Percentiles rank a stretch among this genome's conserved stretches.
Conservation (phyloP, 2,113 vertebrate genomes). For the Cyanoramphus novaezelandiae region DNA sequence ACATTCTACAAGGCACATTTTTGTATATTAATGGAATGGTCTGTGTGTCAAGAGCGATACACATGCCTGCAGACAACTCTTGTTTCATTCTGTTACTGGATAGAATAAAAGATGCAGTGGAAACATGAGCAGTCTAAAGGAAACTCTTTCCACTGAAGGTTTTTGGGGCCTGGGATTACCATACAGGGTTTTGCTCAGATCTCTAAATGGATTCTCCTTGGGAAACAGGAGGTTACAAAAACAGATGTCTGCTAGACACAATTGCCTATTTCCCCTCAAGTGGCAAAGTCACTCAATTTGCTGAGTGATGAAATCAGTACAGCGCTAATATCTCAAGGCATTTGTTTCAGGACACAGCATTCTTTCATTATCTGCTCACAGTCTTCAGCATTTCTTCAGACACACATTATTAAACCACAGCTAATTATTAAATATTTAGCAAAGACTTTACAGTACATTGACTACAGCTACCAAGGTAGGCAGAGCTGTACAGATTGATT, state of each 20-base stretch:
- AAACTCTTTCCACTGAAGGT: slow-evolving; percentile 57
- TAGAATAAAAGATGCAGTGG: slow-evolving; percentile 45
- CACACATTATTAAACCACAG: slow-evolving; percentile 32
- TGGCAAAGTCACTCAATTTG: not conserved
- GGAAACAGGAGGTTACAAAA: slow-evolving; percentile 48
- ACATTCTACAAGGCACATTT: not conserved
- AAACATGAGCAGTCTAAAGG: slow-evolving; percentile 58
- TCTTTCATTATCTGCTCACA: slow-evolving; percentile 28
- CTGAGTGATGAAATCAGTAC: not conserved
- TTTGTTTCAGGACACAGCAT: not conserved
- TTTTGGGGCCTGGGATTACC: not conserved
- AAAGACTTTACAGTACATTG: not conserved
- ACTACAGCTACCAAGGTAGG: not conserved
- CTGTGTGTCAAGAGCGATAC: not conserved
- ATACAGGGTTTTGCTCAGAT: not conserved
- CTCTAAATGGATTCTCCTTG: slow-evolving; percentile 40
- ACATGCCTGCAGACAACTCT: not conserved
- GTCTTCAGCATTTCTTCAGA: slow-evolving; percentile 38
- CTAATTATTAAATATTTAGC: slow-evolving; percentile 59
- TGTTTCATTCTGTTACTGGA: slow-evolving; percentile 31
- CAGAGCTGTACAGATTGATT: not conserved
- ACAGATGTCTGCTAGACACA: not conserved
- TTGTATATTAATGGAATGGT: not conserved
- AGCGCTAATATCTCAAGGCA: not conserved
- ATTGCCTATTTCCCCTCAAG: slow-evolving; percentile 1